phyloP scores from a whole-genome alignment of 2,888 invertebrate species.

The Aspidiotus rigidus region DNA sequence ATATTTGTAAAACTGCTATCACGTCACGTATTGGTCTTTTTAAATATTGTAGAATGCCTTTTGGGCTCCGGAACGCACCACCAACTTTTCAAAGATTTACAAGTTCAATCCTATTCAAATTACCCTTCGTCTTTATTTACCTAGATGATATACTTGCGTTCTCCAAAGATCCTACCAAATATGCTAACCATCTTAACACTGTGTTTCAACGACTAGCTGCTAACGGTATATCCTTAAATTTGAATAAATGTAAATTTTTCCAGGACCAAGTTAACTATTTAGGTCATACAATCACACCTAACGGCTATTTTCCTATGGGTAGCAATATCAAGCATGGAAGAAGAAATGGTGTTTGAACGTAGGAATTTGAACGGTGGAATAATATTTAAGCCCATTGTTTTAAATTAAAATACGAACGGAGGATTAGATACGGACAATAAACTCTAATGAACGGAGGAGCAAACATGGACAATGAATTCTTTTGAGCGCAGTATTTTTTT shows the following conservation, averaged over 20 bases:
- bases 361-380: no score
- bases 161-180: constrained; percentile 35
- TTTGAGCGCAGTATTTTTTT: no score
- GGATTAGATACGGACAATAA: no score
- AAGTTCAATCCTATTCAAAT: constrained; percentile 14
- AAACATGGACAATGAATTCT: no score
- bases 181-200: constrained; percentile 35
- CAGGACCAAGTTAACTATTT: constrained; percentile 41
- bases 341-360: no score
- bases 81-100: constrained; percentile 28
- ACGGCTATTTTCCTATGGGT: constrained; percentile 40
- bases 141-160: constrained; percentile 41
- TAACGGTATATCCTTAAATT: constrained; percentile 39
- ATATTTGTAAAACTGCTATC: constrained; percentile 40
- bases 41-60: constrained; percentile 1
- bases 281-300: constrained; percentile 37
- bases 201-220: constrained; percentile 37
- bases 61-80: background rate
- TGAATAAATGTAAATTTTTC: no score
- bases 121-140: constrained; percentile 35
- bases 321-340: constrained; percentile 40
- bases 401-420: no score
- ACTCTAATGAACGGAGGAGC: no score
- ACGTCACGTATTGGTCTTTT: constrained; percentile 33
- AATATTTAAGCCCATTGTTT: no score